These are phyloP conservation scores for Papilio elwesi DNA, from an alignment of 2,888 invertebrate genomes.

Conservation along the genomic window DNA sequence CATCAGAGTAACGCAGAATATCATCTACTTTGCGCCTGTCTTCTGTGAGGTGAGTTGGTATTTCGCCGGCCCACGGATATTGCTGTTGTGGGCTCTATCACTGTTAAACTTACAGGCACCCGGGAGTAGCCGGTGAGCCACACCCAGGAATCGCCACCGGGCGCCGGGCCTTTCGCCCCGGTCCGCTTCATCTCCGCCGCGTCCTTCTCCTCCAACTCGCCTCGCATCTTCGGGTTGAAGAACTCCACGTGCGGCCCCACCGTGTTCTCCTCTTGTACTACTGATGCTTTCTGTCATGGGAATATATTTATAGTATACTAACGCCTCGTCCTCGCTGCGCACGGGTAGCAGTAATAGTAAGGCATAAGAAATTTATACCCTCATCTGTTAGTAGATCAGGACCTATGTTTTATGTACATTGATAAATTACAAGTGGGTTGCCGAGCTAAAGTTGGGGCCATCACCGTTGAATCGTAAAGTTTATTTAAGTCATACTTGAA, in stretches of 20 bases:
- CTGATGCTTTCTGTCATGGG: constrained; percentile 65
- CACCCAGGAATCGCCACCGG: constrained; percentile 92
- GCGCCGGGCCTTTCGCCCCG: constrained; percentile 87
- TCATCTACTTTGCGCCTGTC: too few species aligned
- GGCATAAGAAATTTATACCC: too few species aligned
- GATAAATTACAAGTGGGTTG: too few species aligned
- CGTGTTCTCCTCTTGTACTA: constrained; percentile 80
- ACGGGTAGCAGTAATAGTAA: background rate
- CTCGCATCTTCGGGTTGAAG: constrained; percentile 88
- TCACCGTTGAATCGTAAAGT: background rate
- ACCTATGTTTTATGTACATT: too few species aligned
- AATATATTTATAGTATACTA: too few species aligned
- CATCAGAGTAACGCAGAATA: too few species aligned
- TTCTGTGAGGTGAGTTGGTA: too few species aligned
- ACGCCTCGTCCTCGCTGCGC: too few species aligned
- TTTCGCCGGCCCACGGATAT: too few species aligned
- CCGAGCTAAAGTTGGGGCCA: too few species aligned
- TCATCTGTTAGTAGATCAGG: too few species aligned
- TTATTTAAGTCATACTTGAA: background rate
- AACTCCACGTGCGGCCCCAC: constrained; percentile 88
- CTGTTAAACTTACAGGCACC: constrained; percentile 86
- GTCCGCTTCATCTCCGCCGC: constrained; percentile 84
- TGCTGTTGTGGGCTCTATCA: too few species aligned
- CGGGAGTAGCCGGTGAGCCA: constrained; percentile 94
- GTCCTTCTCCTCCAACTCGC: constrained; percentile 87